Percentiles rank a stretch among this genome's conserved stretches.
These are phyloP conservation scores for Planiliza haematocheilus DNA, from an alignment of 2,113 vertebrate species.

Conservation along the genomic window DNA sequence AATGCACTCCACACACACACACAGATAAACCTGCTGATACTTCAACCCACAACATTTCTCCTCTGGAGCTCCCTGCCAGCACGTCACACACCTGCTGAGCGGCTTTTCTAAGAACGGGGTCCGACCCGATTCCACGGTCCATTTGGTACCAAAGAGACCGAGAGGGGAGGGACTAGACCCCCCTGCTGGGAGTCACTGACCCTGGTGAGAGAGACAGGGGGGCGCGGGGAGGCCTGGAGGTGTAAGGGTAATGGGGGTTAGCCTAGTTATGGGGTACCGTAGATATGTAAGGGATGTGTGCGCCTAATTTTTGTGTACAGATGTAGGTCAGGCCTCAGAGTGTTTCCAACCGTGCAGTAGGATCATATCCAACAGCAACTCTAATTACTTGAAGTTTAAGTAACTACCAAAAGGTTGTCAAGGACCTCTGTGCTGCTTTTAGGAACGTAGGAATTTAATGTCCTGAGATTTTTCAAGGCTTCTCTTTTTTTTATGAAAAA, in stretches of 20 bases:
- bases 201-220: constrained; percentile 13
- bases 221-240: constrained; percentile 27
- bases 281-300: neutral
- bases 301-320: constrained; percentile 49
- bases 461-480: no score
- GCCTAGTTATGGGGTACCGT: neutral
- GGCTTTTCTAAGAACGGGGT: constrained; percentile 55
- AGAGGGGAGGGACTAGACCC: constrained; percentile 20
- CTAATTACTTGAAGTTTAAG: neutral
- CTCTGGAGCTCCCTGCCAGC: constrained; percentile 33
- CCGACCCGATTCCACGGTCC: constrained; percentile 71
- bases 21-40: constrained; percentile 6
- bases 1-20: constrained; percentile 18
- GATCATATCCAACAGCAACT: neutral
- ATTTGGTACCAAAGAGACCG: constrained; percentile 65
- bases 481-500: neutral
- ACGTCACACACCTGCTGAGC: constrained; percentile 37
- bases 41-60: constrained; percentile 25
- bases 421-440: no score
- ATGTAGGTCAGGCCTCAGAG: constrained; percentile 54
- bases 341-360: no score
- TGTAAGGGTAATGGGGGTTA: constrained; percentile 17
- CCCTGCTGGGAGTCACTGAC: constrained; percentile 55
- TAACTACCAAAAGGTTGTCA: no score
- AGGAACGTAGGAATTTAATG: no score